Percentiles rank a stretch among this genome's conserved stretches.
phyloP scores from a whole-genome alignment of 2,888 invertebrate genomes.

The Drosophila yooni region DNA sequence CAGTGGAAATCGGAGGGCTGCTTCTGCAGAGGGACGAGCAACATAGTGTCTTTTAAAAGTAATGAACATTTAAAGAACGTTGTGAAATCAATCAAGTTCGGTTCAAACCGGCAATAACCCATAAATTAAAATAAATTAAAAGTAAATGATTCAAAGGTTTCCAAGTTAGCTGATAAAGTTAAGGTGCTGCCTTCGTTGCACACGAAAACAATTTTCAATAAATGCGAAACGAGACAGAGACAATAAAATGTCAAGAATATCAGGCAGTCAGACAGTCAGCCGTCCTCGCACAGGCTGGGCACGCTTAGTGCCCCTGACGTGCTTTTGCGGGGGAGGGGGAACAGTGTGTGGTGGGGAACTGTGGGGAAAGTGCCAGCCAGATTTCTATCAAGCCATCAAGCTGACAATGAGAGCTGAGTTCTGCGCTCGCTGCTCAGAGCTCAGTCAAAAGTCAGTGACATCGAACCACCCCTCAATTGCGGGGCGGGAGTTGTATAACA shows the following conservation, averaged over 20 bases:
- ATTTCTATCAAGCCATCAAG: conserved; percentile 80
- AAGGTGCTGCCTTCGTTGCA: conserved; percentile 30
- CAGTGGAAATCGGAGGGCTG: neutral
- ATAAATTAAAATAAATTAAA: neutral
- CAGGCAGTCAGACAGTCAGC: conserved; percentile 44
- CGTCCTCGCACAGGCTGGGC: conserved; percentile 19
- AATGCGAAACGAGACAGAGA: conserved; percentile 67
- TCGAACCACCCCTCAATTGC: conserved; percentile 21
- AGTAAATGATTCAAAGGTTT: neutral
- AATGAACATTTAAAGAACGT: no score
- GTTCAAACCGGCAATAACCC: no score
- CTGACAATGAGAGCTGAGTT: conserved; percentile 55
- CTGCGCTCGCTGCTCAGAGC: conserved; percentile 22
- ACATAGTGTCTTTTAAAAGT: neutral
- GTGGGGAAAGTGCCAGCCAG: conserved; percentile 31
- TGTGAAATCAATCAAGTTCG: no score
- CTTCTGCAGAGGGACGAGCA: neutral
- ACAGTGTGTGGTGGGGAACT: neutral
- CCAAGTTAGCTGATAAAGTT: neutral
- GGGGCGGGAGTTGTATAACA: neutral
- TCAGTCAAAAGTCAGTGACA: conserved; percentile 70
- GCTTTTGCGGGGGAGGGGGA: neutral
- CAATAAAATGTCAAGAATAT: conserved; percentile 73
- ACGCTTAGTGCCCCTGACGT: neutral
- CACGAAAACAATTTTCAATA: conserved; percentile 66